Conservation (phyloP, 2,113 vertebrate species). For the Emydocephalus ijimae region DNA sequence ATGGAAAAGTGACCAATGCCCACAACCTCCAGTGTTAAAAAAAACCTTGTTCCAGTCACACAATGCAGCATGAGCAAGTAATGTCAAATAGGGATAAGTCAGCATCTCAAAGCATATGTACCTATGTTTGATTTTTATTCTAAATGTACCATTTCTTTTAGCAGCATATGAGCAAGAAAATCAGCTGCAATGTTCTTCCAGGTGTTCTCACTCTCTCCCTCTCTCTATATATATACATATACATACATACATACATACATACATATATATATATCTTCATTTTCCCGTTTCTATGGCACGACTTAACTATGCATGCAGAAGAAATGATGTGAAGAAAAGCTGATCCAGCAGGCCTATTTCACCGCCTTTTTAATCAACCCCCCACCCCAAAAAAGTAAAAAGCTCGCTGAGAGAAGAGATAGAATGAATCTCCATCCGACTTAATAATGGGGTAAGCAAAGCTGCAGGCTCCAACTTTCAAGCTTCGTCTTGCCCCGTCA, state of each 20-base stretch:
- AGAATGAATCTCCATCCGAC: fast-evolving
- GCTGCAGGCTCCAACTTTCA: conserved; percentile 35
- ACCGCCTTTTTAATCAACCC: not conserved
- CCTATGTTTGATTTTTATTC: not conserved
- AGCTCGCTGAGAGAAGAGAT: not conserved
- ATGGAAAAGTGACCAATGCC: not conserved
- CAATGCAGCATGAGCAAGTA: not conserved
- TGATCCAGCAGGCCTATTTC: not conserved
- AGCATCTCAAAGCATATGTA: not conserved
- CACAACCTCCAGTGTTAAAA: not conserved
- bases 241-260: too few relatives aligned
- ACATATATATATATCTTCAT: not conserved
- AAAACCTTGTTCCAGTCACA: not conserved
- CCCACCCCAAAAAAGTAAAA: fast-evolving
- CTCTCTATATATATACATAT: too few relatives aligned
- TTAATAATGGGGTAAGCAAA: not conserved
- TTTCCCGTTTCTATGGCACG: not conserved
- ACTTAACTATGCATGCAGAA: not conserved
- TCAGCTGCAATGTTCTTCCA: not conserved
- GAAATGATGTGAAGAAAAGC: not conserved
- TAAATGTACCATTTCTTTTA: not conserved
- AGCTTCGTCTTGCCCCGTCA: conserved; percentile 59
- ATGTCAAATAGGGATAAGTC: not conserved
- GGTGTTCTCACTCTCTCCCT: too few relatives aligned
- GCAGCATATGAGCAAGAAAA: not conserved